Percentiles rank a stretch among this genome's conserved stretches.
These are phyloP conservation scores for Rambutsinella grinnellia DNA, from an alignment of 2,888 invertebrate species.

Conservation along the genomic window DNA sequence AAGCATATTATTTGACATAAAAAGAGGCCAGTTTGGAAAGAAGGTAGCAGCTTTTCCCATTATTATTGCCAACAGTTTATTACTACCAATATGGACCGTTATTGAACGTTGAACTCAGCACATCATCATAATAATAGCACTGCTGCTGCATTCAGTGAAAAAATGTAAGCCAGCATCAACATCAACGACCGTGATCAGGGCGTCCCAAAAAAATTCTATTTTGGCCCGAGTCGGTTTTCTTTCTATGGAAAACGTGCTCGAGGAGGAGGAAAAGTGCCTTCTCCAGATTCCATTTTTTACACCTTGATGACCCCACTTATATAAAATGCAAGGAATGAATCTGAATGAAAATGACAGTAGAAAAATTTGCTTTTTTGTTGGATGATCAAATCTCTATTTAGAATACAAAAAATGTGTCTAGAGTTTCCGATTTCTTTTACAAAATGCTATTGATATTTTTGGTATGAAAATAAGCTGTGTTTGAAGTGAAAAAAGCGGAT, in stretches of 20 bases:
- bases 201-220: not conserved
- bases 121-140: not conserved
- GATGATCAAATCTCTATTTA: too few species aligned
- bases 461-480: too few species aligned
- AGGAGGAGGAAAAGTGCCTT: not conserved
- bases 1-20: not conserved
- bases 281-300: not conserved
- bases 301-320: not conserved
- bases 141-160: not conserved
- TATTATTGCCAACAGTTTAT: constrained; percentile 17
- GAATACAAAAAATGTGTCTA: too few species aligned
- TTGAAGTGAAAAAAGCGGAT: too few species aligned
- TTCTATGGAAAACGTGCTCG: not conserved
- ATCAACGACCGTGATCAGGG: not conserved
- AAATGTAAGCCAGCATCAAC: not conserved
- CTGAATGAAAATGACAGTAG: not conserved
- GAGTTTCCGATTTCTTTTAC: too few species aligned
- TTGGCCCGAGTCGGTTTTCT: too few species aligned
- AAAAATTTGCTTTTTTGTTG: too few species aligned
- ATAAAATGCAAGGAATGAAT: not conserved
- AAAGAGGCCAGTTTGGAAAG: not conserved
- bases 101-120: constrained; percentile 28
- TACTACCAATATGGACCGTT: constrained; percentile 38
- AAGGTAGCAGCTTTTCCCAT: not conserved
- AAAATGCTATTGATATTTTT: too few species aligned